Evolutionary conservation across 64 coral and sea anemone genomes (phyloP), one percentile per base, ranked within the genome.

Genomic region (Dendronephthya gigantea): DNA sequence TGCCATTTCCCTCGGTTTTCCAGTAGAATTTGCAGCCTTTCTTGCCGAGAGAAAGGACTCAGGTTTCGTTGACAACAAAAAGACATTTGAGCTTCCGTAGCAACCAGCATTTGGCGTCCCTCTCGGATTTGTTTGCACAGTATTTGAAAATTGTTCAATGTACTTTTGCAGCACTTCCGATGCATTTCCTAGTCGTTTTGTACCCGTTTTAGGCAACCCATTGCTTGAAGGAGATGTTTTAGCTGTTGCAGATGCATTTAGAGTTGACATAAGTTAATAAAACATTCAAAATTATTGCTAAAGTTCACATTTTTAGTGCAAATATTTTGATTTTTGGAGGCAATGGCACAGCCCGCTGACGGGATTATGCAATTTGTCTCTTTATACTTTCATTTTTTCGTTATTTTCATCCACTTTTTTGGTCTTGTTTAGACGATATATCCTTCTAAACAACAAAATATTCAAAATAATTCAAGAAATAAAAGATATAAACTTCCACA

Each of bases 41-140:
- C 32, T 36, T 12, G 27, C 15, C 72, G 17, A 79, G 41, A 11
- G 11, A 45, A 45, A 45, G 41, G 41, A 45, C 11, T 45, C 11
- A 79, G 13, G 27, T 35, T 39, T 34, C 72, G 72, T 35, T 79
- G 72, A 79, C 72, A 79, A 79, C 72, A 79, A 79, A 36, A 12
- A 6, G 32, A 34, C 9, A 36, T 34, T 35, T 36, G 32, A 12
- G 72, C 72, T 34, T 79, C 13, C 72, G 29, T 79, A 79, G 72
- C 72, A 79, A 79, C 72, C n/a, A 39, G 25, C 19, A n/a, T 33
- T 79, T 79, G 72, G 72, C 72, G 72, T 76, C 69, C n/a, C 69
- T 27, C 3, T 34, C n/a, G 25, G 25, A 6, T 34, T 13, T 39
- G 32, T 79, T 79, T 79, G 32, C 37, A 12, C 4, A 62, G 25